These are phyloP conservation scores for Ladona fulva DNA, from an alignment of 1,140 invertebrate genomes.

Conservation along the genomic window DNA sequence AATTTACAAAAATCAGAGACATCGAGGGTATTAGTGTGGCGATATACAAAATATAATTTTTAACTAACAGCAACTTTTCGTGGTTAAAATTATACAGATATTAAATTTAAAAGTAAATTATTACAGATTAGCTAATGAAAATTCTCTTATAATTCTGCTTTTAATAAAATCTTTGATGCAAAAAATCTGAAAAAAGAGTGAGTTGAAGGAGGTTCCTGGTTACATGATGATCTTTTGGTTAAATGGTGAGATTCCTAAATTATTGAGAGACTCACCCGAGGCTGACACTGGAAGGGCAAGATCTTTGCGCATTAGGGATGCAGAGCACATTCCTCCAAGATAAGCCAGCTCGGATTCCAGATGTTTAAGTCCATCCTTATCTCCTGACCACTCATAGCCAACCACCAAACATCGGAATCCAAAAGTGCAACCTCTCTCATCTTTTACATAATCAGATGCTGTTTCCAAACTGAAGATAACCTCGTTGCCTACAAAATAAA, in stretches of 20 bases:
- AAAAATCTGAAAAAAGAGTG: too few species aligned
- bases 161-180: too few species aligned
- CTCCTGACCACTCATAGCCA: constrained; percentile 78
- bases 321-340: constrained; percentile 81
- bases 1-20: too few species aligned
- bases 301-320: constrained; percentile 79
- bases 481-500: constrained; percentile 63
- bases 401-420: constrained; percentile 89
- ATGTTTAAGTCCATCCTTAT: constrained; percentile 53
- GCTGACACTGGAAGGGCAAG: constrained; percentile 56
- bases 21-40: too few species aligned
- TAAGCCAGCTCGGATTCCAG: constrained; percentile 86
- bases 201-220: too few species aligned
- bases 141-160: neutral
- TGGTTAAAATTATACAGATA: constrained; percentile 19
- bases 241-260: too few species aligned
- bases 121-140: constrained; percentile 9
- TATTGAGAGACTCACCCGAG: constrained; percentile 33
- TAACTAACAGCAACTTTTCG: neutral
- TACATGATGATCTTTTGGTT: too few species aligned
- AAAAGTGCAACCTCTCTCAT: constrained; percentile 73
- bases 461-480: constrained; percentile 91
- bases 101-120: constrained; percentile 14
- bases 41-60: too few species aligned
- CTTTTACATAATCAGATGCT: constrained; percentile 88